phyloP scores from a whole-genome alignment of 2,888 invertebrate species.

The Sarcophaga variegata region DNA sequence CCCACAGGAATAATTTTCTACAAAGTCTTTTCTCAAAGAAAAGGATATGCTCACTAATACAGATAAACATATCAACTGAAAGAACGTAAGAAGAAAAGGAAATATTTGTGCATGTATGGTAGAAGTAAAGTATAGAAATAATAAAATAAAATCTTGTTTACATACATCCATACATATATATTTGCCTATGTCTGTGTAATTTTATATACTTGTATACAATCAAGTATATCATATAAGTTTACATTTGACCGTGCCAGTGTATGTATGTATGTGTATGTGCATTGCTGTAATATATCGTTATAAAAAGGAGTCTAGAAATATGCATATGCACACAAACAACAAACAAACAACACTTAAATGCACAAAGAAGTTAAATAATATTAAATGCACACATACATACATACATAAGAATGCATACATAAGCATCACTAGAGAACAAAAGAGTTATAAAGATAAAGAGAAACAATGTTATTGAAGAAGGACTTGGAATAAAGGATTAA shows the following conservation, averaged over 20 bases:
- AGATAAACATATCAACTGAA: neutral
- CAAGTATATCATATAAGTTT: conserved; percentile 4
- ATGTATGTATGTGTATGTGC: conserved; percentile 2
- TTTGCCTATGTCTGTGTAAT: neutral
- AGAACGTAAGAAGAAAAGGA: neutral
- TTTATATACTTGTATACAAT: conserved; percentile 15
- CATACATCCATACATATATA: neutral
- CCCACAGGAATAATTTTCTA: neutral
- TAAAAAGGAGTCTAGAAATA: neutral
- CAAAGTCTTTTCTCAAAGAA: neutral
- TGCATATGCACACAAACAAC: conserved; percentile 47
- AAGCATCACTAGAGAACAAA: neutral
- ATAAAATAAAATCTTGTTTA: neutral
- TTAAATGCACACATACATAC: conserved; percentile 54
- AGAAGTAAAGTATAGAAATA: no score
- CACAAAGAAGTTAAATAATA: conserved; percentile 65
- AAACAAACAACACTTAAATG: conserved; percentile 63
- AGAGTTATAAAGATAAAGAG: conserved; percentile 9
- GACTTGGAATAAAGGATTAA: conserved; percentile 31
- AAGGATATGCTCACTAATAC: neutral
- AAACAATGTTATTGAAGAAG: neutral
- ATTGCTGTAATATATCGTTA: conserved; percentile 11
- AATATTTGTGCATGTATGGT: neutral
- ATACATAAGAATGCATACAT: neutral
- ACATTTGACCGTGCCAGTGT: neutral